Base-by-base conservation (phyloP, 2,888 invertebrate genomes). In the Watsonalla binaria region DNA sequence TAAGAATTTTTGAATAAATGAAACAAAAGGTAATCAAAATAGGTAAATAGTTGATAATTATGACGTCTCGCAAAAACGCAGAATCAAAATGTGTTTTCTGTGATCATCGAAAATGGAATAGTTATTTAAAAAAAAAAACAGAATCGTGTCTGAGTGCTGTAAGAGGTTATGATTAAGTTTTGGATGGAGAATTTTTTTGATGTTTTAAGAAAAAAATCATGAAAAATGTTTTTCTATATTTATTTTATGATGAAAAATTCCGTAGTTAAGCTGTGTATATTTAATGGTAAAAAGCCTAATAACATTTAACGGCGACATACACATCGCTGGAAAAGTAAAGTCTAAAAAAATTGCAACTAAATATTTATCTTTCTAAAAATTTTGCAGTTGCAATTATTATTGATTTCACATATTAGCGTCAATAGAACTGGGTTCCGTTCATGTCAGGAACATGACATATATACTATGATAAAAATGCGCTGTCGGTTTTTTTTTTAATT, bases 251-350 rank as follows among this genome's bases (percentile, higher is more conserved):
- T 67, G 74, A 77, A 77, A 83, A 86, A 84, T 80, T 87, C 82
- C 78, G 76, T 90, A 90, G 84, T 78, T 90, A 89, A 90, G 89
- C 84, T 83, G 81, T 90, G 84, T 90, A 90, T 79, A 83, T 83
- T 82, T 78, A 62, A 65, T 61, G 74, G 66, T 73, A 73, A 77
- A 76, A 84, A 76, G 86, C 86, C 86, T 89, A 86, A 83, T 79
- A 76, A 76, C 74, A 65, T 63, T 76, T 71, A 72, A 63, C 59
- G 68, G 78, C 74, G 79, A 70, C 63, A 45, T 54, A 45, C 37
- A 54, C 51, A 58, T 64, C 65, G 58, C 63, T 59, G 59, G 54
- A 58, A 49, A 51, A 57, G 59, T 59, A 58, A 54, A 51, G 53
- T 61, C 59, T 53, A 55, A 69, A 57, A 66, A 65, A 66, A 65